Evolutionary conservation across 2,797 vertebrate species (phyloP), one percentile per base, ranked within the genome.

Genomic region (Enteromius radiatus): DNA sequence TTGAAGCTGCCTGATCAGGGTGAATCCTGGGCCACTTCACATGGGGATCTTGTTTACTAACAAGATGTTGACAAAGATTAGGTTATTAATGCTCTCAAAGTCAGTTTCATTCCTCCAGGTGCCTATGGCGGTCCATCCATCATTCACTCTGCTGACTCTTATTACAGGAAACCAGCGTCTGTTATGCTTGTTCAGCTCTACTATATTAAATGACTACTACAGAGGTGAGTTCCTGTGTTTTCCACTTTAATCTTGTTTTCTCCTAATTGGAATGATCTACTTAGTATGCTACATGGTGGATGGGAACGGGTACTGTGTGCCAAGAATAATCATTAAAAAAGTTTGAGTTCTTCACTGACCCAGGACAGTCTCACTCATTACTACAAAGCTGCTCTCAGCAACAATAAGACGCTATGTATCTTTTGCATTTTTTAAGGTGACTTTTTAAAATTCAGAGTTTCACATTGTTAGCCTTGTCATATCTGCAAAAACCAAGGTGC

Each of bases 291-390:
- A 38, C 63, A 38, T 47, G 23, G 6, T 49, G 17, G 45, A 52
- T 36, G 1, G 47, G 21, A 49, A 54, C 41, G 15, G n/a, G 36
- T 5, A 76, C 54, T 12, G 8, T 12, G 54, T 61, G 76, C 64
- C 43, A 78, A 78, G 61, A 78, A 67, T 26, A 78, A 65, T 65
- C 76, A 64, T 65, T 15, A 41, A 77, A 23, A 78, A 23, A 36
- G 45, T 74, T 36, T 38, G 12, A 61, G 12, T 9, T 56, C 33
- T 54, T 75, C 49, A 5, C 59, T 47, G 76, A 65, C 45, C 45
- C 69, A 28, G 15, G 69, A 71, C 76, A 17, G 19, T 65, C 43
- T 78, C 26, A 31, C 6, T 64, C 26, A 54, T 54, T 36, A 38
- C 21, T 36, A 74, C 71, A 56, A 74, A 56, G 43, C 70, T n/a